Percentiles rank a stretch among this genome's conserved stretches.
Conservation (phyloP, 2,113 vertebrate species). For the Anser cygnoides region DNA sequence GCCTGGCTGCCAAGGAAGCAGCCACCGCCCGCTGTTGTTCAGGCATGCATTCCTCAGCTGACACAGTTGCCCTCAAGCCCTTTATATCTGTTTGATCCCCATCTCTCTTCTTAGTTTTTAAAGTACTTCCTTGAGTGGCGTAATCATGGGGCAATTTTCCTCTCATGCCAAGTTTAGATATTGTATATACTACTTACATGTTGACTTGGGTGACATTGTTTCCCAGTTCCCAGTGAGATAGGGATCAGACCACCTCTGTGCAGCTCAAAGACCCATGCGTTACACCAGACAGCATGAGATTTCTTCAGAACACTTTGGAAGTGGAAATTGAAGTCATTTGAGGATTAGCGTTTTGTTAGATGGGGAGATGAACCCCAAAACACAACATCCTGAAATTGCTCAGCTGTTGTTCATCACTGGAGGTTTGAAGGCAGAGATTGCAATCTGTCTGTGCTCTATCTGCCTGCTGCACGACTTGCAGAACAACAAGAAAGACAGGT, state of each 20-base stretch:
- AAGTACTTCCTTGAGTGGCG: constrained; percentile 67
- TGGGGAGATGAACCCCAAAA: constrained; percentile 60
- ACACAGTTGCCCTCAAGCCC: constrained; percentile 37
- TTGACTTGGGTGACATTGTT: constrained; percentile 68
- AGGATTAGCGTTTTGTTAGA: constrained; percentile 62
- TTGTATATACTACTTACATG: constrained; percentile 31
- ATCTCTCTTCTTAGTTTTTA: constrained; percentile 50
- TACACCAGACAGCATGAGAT: constrained; percentile 36
- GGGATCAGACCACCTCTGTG: constrained; percentile 66
- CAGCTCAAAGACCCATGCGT: constrained; percentile 45
- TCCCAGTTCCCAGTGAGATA: constrained; percentile 61
- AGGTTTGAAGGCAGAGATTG: constrained; percentile 52
- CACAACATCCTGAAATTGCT: constrained; percentile 54
- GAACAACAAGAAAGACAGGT: constrained; percentile 50
- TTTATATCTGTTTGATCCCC: constrained; percentile 58
- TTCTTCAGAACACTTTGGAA: constrained; percentile 53
- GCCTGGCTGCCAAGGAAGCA: background rate
- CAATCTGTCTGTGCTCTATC: constrained; percentile 12
- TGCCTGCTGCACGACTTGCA: background rate
- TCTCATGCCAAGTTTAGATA: constrained; percentile 61
- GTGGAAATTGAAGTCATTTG: constrained; percentile 69
- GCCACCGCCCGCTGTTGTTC: background rate
- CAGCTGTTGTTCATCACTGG: constrained; percentile 22
- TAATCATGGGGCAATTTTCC: constrained; percentile 66
- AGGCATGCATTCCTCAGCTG: constrained; percentile 56